These are phyloP conservation scores for Hypsibius dujardini DNA, from an alignment of 1,140 invertebrate species.

Conservation along the genomic window DNA sequence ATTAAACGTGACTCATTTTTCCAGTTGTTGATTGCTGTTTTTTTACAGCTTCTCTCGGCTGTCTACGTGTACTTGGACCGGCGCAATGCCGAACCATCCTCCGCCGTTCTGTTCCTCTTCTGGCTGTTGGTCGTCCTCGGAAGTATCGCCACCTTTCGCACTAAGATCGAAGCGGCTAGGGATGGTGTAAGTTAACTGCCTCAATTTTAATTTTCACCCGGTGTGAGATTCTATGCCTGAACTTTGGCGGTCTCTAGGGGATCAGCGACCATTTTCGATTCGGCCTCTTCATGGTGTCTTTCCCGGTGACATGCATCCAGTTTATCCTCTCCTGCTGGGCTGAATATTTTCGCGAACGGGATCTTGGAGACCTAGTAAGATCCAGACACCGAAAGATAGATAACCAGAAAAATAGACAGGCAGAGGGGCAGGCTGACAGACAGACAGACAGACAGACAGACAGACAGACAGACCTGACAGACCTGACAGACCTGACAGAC, in stretches of 20 bases:
- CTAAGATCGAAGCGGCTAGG: neutral
- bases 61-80: neutral
- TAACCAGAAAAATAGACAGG: no score
- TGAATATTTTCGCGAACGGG: slow-evolving; percentile 6
- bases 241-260: neutral
- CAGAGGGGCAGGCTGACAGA: no score
- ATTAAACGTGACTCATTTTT: slow-evolving; percentile 2
- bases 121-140: slow-evolving; percentile 8
- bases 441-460: no score
- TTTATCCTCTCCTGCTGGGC: slow-evolving; percentile 9
- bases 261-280: neutral
- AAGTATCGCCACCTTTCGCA: neutral
- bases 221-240: neutral
- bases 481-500: no score
- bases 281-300: neutral
- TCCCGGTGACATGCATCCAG: neutral
- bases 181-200: neutral
- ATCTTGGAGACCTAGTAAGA: neutral
- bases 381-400: no score
- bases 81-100: neutral
- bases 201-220: neutral
- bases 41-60: neutral
- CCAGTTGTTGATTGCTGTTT: neutral
- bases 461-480: no score
- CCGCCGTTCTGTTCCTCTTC: slow-evolving; percentile 8